Evolutionary conservation across 1,140 invertebrate genomes (phyloP).

Genomic region (Lepidotrigona ventralis): DNA sequence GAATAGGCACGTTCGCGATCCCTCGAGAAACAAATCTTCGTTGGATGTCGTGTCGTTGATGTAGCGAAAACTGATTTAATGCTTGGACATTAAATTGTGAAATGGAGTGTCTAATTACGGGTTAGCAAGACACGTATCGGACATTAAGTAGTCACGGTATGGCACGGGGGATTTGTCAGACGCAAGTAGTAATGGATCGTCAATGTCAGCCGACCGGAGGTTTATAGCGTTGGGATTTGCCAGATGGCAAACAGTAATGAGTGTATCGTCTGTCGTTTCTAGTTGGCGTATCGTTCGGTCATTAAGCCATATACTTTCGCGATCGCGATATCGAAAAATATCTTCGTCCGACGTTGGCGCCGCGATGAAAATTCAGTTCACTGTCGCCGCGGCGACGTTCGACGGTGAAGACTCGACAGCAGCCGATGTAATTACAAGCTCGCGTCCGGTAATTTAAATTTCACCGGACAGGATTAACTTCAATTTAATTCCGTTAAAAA

Average conservation of each 20-base stretch:
- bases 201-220: conserved; percentile 26
- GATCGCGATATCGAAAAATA: neutral
- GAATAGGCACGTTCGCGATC: too few relatives aligned
- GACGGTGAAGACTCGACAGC: neutral
- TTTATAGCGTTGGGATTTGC: conserved; percentile 19
- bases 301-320: neutral
- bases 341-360: neutral
- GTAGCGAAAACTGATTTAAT: neutral
- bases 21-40: neutral
- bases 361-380: neutral
- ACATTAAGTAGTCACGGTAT: conserved; percentile 37
- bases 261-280: conserved; percentile 12
- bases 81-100: neutral
- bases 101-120: conserved; percentile 8
- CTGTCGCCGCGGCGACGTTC: neutral
- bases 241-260: conserved; percentile 6
- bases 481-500: neutral
- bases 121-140: conserved; percentile 11
- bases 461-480: neutral
- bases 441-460: conserved; percentile 11
- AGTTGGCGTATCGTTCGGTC: neutral
- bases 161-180: conserved; percentile 36
- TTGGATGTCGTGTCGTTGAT: neutral
- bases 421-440: neutral
- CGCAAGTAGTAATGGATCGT: conserved; percentile 47